phyloP scores from a whole-genome alignment of 2,797 vertebrate species.

The Hypotaenidia philippensis region DNA sequence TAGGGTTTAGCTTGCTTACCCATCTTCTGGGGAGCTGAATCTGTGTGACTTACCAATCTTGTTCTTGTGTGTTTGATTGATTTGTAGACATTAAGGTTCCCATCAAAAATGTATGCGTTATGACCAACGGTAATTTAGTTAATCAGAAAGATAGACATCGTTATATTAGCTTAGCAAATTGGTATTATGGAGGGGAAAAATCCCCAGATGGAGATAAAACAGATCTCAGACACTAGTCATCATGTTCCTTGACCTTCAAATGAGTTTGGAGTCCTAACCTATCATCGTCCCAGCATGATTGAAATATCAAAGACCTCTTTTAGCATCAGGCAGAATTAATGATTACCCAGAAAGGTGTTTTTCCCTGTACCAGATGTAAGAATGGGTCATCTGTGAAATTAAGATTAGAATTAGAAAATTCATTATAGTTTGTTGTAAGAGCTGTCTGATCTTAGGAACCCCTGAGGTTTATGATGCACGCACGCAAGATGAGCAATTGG shows the following conservation, averaged over 20 bases:
- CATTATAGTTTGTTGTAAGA: neutral
- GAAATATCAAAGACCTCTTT: neutral
- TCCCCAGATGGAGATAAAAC: slow-evolving; percentile 6
- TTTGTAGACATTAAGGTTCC: neutral
- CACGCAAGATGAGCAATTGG: fast-evolving
- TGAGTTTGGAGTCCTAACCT: neutral
- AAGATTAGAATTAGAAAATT: neutral
- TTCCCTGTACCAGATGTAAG: neutral
- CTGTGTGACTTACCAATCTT: fast-evolving
- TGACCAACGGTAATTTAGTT: neutral
- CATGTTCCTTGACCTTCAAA: slow-evolving; percentile 21
- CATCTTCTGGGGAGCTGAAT: neutral
- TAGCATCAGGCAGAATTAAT: neutral
- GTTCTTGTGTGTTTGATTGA: neutral
- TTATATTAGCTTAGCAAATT: slow-evolving; percentile 10
- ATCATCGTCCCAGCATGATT: neutral
- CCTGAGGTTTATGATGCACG: neutral
- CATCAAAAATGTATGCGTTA: neutral
- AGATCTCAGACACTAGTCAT: neutral
- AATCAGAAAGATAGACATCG: neutral
- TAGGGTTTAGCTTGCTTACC: neutral
- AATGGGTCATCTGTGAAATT: neutral
- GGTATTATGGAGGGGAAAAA: neutral
- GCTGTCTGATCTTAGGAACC: neutral
- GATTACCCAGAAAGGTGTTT: neutral